These are phyloP conservation scores for Glaucopsyche alexis DNA, from an alignment of 2,888 invertebrate species.

Conservation along the genomic window DNA sequence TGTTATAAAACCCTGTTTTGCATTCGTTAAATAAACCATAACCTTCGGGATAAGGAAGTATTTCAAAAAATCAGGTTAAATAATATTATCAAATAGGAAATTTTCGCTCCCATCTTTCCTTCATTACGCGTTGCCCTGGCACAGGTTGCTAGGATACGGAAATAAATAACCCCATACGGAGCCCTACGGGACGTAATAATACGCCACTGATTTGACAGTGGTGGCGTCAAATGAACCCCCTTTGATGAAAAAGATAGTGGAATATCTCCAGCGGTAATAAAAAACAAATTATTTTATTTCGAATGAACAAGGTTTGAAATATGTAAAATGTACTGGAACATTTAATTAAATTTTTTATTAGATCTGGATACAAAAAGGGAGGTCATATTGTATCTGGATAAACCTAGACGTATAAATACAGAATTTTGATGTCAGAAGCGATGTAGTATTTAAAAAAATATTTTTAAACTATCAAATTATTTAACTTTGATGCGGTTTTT, in stretches of 20 bases:
- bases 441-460: too few species aligned
- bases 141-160: not conserved
- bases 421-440: too few species aligned
- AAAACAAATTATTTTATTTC: not conserved
- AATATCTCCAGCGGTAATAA: not conserved
- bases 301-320: not conserved
- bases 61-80: not conserved
- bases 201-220: conserved; percentile 9
- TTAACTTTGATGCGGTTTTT: too few species aligned
- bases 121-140: not conserved
- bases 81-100: not conserved
- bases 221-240: conserved; percentile 4
- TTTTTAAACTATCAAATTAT: too few species aligned
- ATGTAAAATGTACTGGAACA: too few species aligned
- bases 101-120: conserved; percentile 11
- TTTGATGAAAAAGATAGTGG: not conserved
- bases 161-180: conserved; percentile 4
- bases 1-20: too few species aligned
- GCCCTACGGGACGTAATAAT: conserved; percentile 13
- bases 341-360: too few species aligned
- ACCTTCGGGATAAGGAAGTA: not conserved
- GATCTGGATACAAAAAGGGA: too few species aligned
- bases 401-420: too few species aligned
- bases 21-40: not conserved
- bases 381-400: too few species aligned